Evolutionary conservation across 2,113 vertebrate genomes (phyloP), one percentile per base, ranked within the genome.

Genomic region (Laterallus jamaicensis): DNA sequence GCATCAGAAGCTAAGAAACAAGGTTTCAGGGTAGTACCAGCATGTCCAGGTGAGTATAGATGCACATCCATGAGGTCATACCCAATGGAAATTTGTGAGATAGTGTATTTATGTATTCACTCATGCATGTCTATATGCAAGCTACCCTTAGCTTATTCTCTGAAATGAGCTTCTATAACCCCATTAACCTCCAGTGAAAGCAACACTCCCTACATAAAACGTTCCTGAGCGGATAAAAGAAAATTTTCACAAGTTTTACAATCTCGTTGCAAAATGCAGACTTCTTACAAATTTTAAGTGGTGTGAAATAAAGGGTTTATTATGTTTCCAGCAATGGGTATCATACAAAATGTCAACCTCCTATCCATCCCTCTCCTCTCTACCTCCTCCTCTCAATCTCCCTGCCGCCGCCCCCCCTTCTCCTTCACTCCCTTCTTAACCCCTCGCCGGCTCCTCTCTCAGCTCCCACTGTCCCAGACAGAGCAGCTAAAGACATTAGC

Each of bases 401-500:
- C 28, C 50, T 62, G 13, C 1, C n/a, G 22, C 9, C 13, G n/a
- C 5, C 50, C 13, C 42, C 68, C 5, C 15, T 78, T 31, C 69
- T 82, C 79, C 66, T 76, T 62, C 50, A 49, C 15, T 90, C 76
- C 19, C 37, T 76, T 47, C 80, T 58, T 76, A 94, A 70, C 90
- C 78, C 86, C 94, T 93, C 95, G 93, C 73, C 40, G 76, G 94
- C 97, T 96, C 93, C 93, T 76, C 67, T 90, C 92, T 97, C 98
- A 97, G 97, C 96, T 97, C 90, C 95, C 96, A 89, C 90, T 88
- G 54, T 90, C 94, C 97, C 95, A 97, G 97, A 97, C 96, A 95
- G 97, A 93, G 95, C 93, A 97, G 96, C 97, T 98, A 97, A 97
- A 98, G 96, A 97, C 75, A 95, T 98, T 98, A 98, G 96, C 97